A percentile compares a stretch with the other conserved stretches of the same genome.
These are phyloP conservation scores for Scaptomyza cyrtandrae DNA, from an alignment of 2,888 invertebrate genomes.

Conservation along the genomic window DNA sequence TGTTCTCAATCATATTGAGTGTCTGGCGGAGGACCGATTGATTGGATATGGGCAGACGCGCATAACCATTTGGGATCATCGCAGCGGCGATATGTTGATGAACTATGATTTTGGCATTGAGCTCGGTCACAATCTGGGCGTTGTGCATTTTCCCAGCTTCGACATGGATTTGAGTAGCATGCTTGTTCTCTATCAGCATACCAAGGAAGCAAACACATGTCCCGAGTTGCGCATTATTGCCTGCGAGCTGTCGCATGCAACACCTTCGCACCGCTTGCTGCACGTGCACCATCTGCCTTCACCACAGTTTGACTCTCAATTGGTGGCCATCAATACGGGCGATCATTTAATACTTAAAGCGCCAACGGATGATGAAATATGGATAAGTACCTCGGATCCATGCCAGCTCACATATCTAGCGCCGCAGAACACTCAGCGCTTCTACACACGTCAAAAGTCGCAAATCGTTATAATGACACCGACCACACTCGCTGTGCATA, in stretches of 20 bases:
- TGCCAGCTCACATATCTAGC: conserved; percentile 71
- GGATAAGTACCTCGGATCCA: conserved; percentile 81
- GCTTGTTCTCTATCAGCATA: conserved; percentile 73
- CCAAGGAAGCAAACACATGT: conserved; percentile 34
- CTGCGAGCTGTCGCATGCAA: conserved; percentile 78
- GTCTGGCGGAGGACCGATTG: conserved; percentile 82
- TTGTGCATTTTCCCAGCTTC: conserved; percentile 78
- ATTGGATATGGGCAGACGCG: conserved; percentile 83
- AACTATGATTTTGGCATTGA: conserved; percentile 82
- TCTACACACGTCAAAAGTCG: conserved; percentile 76
- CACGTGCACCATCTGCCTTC: conserved; percentile 75
- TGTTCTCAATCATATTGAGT: conserved; percentile 80
- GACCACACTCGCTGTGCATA: conserved; percentile 74
- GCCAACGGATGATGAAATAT: conserved; percentile 75
- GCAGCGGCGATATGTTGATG: conserved; percentile 83
- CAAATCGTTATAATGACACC: conserved; percentile 79
- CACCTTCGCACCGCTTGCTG: conserved; percentile 80
- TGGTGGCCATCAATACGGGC: conserved; percentile 75
- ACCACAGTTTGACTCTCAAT: conserved; percentile 67
- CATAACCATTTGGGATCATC: conserved; percentile 84
- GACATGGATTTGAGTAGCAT: conserved; percentile 81
- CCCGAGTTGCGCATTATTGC: conserved; percentile 79
- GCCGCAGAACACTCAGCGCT: conserved; percentile 67
- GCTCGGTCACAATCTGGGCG: conserved; percentile 81
- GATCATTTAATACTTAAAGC: conserved; percentile 80